phyloP scores from a whole-genome alignment of 2,888 invertebrate species.

The Chorisops tibialis region DNA sequence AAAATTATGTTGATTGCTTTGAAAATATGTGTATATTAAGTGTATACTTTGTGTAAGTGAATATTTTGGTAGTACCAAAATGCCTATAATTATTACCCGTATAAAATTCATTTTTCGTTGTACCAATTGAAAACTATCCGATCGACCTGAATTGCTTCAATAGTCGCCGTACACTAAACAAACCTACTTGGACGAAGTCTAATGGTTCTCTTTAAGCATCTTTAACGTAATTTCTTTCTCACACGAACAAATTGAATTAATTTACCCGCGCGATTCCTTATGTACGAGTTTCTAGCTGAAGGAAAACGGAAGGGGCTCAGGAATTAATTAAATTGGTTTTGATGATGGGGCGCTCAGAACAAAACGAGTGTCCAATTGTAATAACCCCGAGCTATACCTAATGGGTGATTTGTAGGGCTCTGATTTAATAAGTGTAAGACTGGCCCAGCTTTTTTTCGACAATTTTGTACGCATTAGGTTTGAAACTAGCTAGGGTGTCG shows the following conservation, averaged over 20 bases:
- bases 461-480: too few species aligned
- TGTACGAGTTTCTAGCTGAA: too few species aligned
- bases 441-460: too few species aligned
- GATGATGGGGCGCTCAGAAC: too few species aligned
- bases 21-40: background rate
- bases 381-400: too few species aligned
- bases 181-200: background rate
- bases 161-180: conserved; percentile 8
- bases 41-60: conserved; percentile 40
- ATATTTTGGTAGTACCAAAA: conserved; percentile 3
- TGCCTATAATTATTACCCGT: background rate
- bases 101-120: conserved; percentile 12
- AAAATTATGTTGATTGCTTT: background rate
- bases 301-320: too few species aligned
- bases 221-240: conserved; percentile 21
- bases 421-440: too few species aligned
- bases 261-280: conserved; percentile 9
- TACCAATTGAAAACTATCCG: background rate
- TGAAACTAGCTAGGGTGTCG: too few species aligned
- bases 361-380: too few species aligned
- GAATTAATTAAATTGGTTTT: too few species aligned
- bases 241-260: conserved; percentile 23
- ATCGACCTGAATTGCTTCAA: conserved; percentile 21
- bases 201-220: conserved; percentile 14
- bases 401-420: too few species aligned